Conservation (phyloP, 2,113 vertebrate species). For the Cranoglanis bouderius region DNA sequence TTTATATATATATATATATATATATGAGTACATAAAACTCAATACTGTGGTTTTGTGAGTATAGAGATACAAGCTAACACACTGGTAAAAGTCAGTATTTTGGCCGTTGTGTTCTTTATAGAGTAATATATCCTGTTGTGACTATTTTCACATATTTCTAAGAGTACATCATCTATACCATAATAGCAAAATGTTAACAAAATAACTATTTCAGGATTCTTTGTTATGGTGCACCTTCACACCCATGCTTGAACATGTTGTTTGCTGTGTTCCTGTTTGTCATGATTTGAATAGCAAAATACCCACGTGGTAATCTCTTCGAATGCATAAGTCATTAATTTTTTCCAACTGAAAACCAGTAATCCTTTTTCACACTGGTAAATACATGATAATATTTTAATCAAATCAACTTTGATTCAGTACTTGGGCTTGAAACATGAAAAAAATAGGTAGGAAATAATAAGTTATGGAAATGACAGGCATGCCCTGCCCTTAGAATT, state of each 20-base stretch:
- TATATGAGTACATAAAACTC: background rate
- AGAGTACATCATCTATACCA: background rate
- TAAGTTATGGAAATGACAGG: background rate
- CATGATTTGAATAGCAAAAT: constrained; percentile 20
- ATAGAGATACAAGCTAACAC: background rate
- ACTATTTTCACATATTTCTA: background rate
- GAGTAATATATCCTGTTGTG: background rate
- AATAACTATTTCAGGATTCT: background rate
- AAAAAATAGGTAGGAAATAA: background rate
- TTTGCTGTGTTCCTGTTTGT: background rate
- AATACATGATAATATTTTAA: background rate
- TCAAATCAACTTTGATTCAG: background rate
- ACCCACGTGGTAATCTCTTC: background rate
- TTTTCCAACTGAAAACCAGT: background rate
- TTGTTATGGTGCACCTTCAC: background rate
- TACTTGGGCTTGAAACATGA: background rate
- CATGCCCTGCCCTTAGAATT: background rate
- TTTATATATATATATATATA: too few species aligned
- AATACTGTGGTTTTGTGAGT: background rate
- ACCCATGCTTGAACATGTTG: background rate
- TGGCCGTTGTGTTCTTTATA: background rate
- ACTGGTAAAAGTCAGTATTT: background rate
- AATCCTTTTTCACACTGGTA: background rate
- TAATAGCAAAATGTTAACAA: background rate
- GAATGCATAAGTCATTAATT: too few species aligned